Percentiles rank a stretch among this genome's conserved stretches.
Evolutionary conservation across 2,113 vertebrate species (phyloP).

Genomic region (Melanotaenia duboulayi): DNA sequence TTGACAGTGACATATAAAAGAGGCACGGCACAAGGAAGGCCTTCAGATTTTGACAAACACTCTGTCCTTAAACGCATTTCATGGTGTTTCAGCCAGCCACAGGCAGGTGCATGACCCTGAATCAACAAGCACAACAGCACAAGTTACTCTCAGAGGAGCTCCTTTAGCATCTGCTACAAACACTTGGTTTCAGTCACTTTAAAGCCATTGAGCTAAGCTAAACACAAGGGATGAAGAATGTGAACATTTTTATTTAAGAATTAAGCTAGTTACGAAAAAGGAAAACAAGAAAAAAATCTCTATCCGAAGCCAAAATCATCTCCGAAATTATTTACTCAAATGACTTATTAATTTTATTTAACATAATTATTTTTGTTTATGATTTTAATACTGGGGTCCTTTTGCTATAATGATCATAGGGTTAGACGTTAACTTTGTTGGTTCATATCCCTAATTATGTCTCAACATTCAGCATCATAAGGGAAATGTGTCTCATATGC

Average conservation of each 20-base stretch:
- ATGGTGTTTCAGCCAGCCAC: constrained; percentile 31
- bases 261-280: neutral
- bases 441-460: too few relatives aligned
- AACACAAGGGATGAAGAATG: constrained; percentile 9
- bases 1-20: constrained; percentile 17
- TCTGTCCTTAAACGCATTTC: constrained; percentile 23
- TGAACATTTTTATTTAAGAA: too few relatives aligned
- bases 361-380: too few relatives aligned
- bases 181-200: constrained; percentile 35
- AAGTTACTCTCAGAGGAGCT: constrained; percentile 44
- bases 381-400: too few relatives aligned
- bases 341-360: too few relatives aligned
- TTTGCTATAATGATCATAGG: too few relatives aligned
- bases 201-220: constrained; percentile 38
- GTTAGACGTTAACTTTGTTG: too few relatives aligned
- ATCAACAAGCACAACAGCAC: constrained; percentile 33
- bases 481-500: too few relatives aligned
- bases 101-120: constrained; percentile 51
- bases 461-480: too few relatives aligned
- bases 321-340: too few relatives aligned
- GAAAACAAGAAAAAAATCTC: neutral
- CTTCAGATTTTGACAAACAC: constrained; percentile 17
- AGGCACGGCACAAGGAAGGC: neutral
- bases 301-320: too few relatives aligned
- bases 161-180: constrained; percentile 10